These are phyloP conservation scores for Ochropacha duplaris DNA, from an alignment of 2,888 invertebrate genomes.

Conservation along the genomic window DNA sequence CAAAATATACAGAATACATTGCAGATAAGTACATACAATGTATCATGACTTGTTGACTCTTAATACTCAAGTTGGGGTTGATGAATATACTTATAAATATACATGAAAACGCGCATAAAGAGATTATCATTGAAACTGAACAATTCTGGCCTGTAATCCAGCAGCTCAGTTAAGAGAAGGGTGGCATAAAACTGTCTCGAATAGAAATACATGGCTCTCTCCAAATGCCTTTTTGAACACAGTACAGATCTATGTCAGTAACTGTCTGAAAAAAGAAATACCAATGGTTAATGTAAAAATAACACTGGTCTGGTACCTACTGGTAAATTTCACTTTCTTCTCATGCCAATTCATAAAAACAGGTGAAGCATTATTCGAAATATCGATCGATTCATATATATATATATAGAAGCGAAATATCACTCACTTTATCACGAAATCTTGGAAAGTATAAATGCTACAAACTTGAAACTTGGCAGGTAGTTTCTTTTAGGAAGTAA, in stretches of 20 bases:
- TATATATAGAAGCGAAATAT: too few species aligned
- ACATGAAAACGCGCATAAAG: slow-evolving; percentile 4
- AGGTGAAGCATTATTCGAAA: too few species aligned
- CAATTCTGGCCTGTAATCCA: neutral
- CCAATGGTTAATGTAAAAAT: too few species aligned
- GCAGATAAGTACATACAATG: neutral
- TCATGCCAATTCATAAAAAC: too few species aligned
- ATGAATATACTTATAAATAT: neutral
- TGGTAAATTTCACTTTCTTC: too few species aligned
- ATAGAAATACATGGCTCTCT: neutral
- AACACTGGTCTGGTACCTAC: too few species aligned
- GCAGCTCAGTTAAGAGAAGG: neutral
- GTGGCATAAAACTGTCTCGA: neutral
- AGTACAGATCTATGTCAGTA: neutral
- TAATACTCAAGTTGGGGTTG: neutral
- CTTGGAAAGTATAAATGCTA: too few species aligned
- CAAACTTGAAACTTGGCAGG: too few species aligned
- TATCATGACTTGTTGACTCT: neutral
- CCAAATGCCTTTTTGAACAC: neutral
- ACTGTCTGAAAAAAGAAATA: too few species aligned
- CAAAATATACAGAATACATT: neutral
- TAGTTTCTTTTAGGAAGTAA: too few species aligned
- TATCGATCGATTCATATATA: too few species aligned
- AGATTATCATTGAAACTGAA: slow-evolving; percentile 4
- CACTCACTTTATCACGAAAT: too few species aligned